A percentile compares a stretch with the other conserved stretches of the same genome.
phyloP scores from a whole-genome alignment of 2,888 invertebrate genomes.

The Drosophila lacicola region DNA sequence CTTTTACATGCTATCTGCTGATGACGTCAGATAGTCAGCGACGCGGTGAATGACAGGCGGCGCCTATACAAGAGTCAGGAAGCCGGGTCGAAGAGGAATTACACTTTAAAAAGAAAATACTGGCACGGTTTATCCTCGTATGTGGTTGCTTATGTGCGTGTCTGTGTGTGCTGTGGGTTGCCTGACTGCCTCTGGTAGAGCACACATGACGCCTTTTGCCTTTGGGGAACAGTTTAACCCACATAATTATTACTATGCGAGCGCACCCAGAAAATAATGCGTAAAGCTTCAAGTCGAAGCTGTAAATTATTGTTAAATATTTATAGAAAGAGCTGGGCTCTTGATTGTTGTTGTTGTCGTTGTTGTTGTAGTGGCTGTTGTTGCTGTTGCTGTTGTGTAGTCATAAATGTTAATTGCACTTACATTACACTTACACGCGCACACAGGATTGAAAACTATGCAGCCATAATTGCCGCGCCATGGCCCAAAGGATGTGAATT shows the following conservation, averaged over 20 bases:
- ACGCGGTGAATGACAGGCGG: conserved; percentile 39
- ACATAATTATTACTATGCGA: conserved; percentile 72
- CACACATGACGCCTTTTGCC: conserved; percentile 58
- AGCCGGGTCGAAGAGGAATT: conserved; percentile 38
- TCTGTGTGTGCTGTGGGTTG: conserved; percentile 7
- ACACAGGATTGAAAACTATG: conserved; percentile 51
- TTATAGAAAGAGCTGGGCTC: conserved; percentile 35
- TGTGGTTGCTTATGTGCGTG: conserved; percentile 7
- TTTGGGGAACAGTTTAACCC: conserved; percentile 66
- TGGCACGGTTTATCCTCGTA: conserved; percentile 11
- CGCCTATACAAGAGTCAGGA: conserved; percentile 32
- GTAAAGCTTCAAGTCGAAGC: conserved; percentile 63
- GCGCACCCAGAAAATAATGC: conserved; percentile 60
- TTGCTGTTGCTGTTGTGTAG: conserved; percentile 38
- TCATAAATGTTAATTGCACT: conserved; percentile 73
- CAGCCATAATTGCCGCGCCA: conserved; percentile 67
- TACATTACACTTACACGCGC: conserved; percentile 25
- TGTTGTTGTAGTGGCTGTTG: conserved; percentile 3
- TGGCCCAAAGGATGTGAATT: conserved; percentile 64
- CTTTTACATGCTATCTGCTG: conserved; percentile 77
- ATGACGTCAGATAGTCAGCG: conserved; percentile 73
- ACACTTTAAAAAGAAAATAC: conserved; percentile 58
- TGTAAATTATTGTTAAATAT: conserved; percentile 71
- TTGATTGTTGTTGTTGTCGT: conserved; percentile 1
- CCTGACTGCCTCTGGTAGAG: conserved; percentile 34